These are phyloP conservation scores for Porites lutea DNA, from an alignment of 64 coral and sea anemone genomes.

Conservation along the genomic window DNA sequence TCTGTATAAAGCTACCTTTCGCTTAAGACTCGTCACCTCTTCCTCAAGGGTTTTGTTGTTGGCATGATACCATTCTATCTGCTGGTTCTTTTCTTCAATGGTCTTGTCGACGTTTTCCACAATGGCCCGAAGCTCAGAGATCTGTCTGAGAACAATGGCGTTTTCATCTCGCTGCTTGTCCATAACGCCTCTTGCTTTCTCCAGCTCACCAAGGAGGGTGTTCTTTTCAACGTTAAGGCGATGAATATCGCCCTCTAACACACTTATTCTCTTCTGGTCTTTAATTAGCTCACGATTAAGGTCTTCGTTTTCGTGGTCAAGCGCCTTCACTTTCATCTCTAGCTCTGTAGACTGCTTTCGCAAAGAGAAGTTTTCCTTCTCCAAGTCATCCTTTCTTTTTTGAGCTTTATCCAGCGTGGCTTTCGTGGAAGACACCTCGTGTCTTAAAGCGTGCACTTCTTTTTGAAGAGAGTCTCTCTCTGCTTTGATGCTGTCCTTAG, in stretches of 20 bases:
- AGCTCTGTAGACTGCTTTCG: constrained; percentile 77
- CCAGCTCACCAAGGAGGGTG: constrained; percentile 68
- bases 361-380: constrained; percentile 86
- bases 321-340: constrained; percentile 74
- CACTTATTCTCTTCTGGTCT: constrained; percentile 82
- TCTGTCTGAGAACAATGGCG: constrained; percentile 65
- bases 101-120: constrained; percentile 70
- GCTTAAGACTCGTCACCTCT: constrained; percentile 82
- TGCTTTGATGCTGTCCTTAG: constrained; percentile 58
- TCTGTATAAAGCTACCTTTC: constrained; percentile 64
- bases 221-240: constrained; percentile 75
- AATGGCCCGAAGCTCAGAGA: constrained; percentile 67
- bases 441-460: constrained; percentile 70
- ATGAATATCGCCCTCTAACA: constrained; percentile 81
- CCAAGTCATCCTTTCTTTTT: constrained; percentile 82
- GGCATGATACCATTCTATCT: constrained; percentile 90
- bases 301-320: constrained; percentile 89
- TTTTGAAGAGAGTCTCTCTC: constrained; percentile 81
- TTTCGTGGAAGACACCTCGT: constrained; percentile 65
- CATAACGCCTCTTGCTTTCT: constrained; percentile 62
- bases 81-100: constrained; percentile 75
- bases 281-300: constrained; percentile 97
- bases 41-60: constrained; percentile 71
- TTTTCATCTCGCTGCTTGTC: constrained; percentile 82
- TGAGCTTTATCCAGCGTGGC: constrained; percentile 63